These are phyloP conservation scores for Drosophila fungiperda DNA, from an alignment of 2,888 invertebrate species.

Conservation along the genomic window DNA sequence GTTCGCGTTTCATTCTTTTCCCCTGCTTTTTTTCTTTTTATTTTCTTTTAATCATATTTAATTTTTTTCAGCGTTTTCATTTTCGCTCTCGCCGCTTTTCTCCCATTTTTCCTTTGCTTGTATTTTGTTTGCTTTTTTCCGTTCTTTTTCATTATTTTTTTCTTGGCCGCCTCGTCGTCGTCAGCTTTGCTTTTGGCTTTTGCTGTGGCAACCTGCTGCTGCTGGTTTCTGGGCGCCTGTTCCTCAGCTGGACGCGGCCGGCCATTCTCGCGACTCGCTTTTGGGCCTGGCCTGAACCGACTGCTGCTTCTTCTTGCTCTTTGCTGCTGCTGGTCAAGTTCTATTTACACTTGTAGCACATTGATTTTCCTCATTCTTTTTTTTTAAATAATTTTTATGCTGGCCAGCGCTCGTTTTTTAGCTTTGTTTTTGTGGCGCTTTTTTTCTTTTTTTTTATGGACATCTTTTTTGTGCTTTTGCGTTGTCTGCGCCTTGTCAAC, in stretches of 20 bases:
- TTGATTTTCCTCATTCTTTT: slow-evolving; percentile 60
- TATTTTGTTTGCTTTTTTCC: slow-evolving; percentile 33
- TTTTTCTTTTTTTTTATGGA: slow-evolving; percentile 21
- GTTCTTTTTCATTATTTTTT: slow-evolving; percentile 40
- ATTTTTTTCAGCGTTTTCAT: slow-evolving; percentile 73
- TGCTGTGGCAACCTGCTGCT: slow-evolving; percentile 49
- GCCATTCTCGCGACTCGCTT: slow-evolving; percentile 52
- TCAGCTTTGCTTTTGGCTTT: background rate
- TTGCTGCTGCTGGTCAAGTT: slow-evolving; percentile 66
- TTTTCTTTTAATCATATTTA: slow-evolving; percentile 79
- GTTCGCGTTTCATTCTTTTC: slow-evolving; percentile 30
- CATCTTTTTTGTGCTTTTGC: slow-evolving; percentile 29
- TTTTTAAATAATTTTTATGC: slow-evolving; percentile 20
- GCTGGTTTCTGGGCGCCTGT: slow-evolving; percentile 71
- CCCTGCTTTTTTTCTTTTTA: slow-evolving; percentile 41
- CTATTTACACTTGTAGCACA: slow-evolving; percentile 77
- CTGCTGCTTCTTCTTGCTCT: background rate
- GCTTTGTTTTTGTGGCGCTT: slow-evolving; percentile 54
- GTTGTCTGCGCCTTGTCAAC: slow-evolving; percentile 72
- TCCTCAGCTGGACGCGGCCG: slow-evolving; percentile 72
- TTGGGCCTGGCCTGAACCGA: slow-evolving; percentile 9
- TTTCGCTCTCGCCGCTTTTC: slow-evolving; percentile 53
- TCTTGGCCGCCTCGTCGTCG: slow-evolving; percentile 35
- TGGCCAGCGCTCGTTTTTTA: slow-evolving; percentile 46
- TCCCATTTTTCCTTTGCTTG: slow-evolving; percentile 24